Evolutionary conservation across 2,888 invertebrate species (phyloP).

Genomic region (Stenichneumon culpator): DNA sequence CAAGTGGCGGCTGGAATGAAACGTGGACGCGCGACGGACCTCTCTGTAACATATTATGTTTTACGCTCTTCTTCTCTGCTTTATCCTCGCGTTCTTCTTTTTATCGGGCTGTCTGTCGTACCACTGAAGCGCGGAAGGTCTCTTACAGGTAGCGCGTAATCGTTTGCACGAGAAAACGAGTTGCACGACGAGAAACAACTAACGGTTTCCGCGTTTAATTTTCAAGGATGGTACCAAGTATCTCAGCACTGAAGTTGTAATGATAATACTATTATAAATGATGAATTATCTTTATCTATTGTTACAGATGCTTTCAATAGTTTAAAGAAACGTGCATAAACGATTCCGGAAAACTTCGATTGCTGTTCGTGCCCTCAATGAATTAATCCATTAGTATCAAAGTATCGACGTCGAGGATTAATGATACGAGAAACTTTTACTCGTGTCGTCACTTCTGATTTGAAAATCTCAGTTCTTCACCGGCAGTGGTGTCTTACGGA

Average conservation of each 20-base stretch:
- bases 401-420: slow-evolving; percentile 57
- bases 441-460: too few relatives aligned
- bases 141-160: slow-evolving; percentile 32
- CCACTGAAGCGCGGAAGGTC: slow-evolving; percentile 13
- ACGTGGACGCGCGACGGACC: slow-evolving; percentile 68
- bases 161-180: slow-evolving; percentile 29
- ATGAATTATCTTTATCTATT: slow-evolving; percentile 49
- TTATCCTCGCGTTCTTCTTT: slow-evolving; percentile 50
- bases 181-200: slow-evolving; percentile 44
- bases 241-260: background rate
- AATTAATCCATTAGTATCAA: slow-evolving; percentile 66
- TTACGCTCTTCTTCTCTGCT: slow-evolving; percentile 67
- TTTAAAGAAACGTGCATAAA: slow-evolving; percentile 44
- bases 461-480: too few relatives aligned
- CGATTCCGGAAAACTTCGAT: slow-evolving; percentile 43
- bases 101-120: slow-evolving; percentile 51
- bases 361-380: slow-evolving; percentile 58
- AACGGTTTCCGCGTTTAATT: slow-evolving; percentile 45
- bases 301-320: slow-evolving; percentile 35
- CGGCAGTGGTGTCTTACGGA: too few relatives aligned
- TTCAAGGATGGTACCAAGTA: slow-evolving; percentile 24
- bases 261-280: slow-evolving; percentile 42
- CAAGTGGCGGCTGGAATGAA: slow-evolving; percentile 68
- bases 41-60: slow-evolving; percentile 72
- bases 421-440: slow-evolving; percentile 32